Base-by-base conservation (phyloP, 2,797 vertebrate genomes). In the Eospalax fontanierii region DNA sequence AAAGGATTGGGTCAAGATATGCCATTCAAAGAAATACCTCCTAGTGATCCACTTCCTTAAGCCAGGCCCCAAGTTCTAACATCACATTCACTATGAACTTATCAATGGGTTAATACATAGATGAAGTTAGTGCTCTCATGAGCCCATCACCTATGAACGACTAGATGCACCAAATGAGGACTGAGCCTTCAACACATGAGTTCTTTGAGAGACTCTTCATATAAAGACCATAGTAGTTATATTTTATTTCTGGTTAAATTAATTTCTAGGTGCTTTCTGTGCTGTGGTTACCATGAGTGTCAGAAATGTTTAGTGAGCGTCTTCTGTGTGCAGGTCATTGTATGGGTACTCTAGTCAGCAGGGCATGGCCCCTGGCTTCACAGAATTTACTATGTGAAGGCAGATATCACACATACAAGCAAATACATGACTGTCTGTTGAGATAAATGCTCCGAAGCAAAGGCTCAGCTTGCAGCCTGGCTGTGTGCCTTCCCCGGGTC, bases 391-490 rank as follows among this genome's bases (percentile, higher is more conserved):
- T 3, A 46, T 90, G 63, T n/a, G 87, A 65, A 83, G 54, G 54
- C 21, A 90, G 46, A 75, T 35, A 21, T 63, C 1, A 3, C 30
- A 22, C 30, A 9, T 65, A 26, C 54, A 76, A 95, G 84, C 66
- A 78, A 66, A 88, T 26, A 28, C 3, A 57, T 21, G 65, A 84
- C 78, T 63, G 74, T 73, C 90, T 40, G 66, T 30, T 66, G 57
- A 33, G n/a, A n/a, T 43, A 33, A 80, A n/a, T 70, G 59, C 73
- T 93, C 24, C 22, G 71, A 59, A 78, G 63, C 46, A 54, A 95
- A 96, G 57, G 46, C 40, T 50, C 73, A 91, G 66, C 76, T 87
- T 87, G 79, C n/a, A 43, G 46, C 63, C 81, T 82, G 93, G 93
- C 92, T 75, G 71, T 92, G 68, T 85, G 87, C 68, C 95, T 90